phyloP scores from a whole-genome alignment of 2,797 vertebrate genomes.

The Craterocephalus amniculus region DNA sequence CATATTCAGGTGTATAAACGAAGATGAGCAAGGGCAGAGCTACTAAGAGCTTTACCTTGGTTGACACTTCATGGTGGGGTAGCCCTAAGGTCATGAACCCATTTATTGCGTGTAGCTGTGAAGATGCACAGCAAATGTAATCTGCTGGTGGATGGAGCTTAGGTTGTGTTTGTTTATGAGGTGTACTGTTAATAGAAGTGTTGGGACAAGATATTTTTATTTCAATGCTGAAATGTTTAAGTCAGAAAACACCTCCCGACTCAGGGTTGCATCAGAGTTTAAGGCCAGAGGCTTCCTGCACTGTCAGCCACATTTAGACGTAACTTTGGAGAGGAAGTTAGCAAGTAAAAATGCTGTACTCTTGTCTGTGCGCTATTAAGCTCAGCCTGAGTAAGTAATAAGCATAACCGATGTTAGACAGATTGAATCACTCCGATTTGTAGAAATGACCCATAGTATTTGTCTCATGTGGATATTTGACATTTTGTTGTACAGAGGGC shows the following conservation, averaged over 20 bases:
- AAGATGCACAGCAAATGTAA: conserved; percentile 28
- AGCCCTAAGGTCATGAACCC: conserved; percentile 63
- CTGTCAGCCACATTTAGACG: not conserved
- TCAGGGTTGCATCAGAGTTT: not conserved
- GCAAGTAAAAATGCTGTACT: not conserved
- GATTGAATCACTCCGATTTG: not conserved
- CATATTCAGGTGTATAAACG: not conserved
- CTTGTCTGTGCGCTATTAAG: not conserved
- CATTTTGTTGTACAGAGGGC: conserved; percentile 4
- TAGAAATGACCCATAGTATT: not conserved
- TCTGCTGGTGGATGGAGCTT: conserved; percentile 9
- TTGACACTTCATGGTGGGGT: conserved; percentile 31
- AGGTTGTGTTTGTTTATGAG: not conserved
- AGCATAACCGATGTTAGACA: not conserved
- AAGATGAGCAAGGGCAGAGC: not conserved
- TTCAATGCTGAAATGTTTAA: not conserved
- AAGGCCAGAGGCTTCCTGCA: not conserved
- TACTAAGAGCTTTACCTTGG: conserved; percentile 42
- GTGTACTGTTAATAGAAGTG: not conserved
- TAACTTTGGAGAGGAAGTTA: not conserved
- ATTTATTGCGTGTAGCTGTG: conserved; percentile 57
- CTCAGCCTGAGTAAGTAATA: not conserved
- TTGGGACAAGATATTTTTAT: not conserved
- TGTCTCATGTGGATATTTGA: not conserved
- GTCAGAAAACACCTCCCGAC: not conserved